These are phyloP conservation scores for Macroteleia sp. DNA, from an alignment of 2,888 invertebrate genomes.

Conservation along the genomic window DNA sequence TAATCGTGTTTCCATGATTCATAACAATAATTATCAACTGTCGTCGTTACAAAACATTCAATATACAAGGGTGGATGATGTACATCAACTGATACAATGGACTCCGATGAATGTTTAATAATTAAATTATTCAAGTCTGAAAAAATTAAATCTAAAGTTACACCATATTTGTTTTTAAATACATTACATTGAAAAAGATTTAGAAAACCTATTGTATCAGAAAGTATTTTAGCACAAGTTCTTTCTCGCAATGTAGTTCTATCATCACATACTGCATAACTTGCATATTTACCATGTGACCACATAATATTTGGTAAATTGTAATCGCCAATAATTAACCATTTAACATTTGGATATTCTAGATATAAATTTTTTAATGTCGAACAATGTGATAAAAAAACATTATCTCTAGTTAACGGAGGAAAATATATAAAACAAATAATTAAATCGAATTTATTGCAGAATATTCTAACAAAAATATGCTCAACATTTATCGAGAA, in stretches of 20 bases:
- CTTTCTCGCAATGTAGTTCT: background rate
- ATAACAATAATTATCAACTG: background rate
- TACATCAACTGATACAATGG: background rate
- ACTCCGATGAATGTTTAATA: background rate
- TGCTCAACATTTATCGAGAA: background rate
- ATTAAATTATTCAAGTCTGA: background rate
- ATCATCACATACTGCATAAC: background rate
- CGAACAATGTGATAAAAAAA: background rate
- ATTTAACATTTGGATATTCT: background rate
- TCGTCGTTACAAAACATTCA: background rate
- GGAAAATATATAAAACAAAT: background rate
- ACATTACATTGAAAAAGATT: conserved; percentile 9
- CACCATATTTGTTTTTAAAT: background rate
- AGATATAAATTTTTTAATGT: background rate
- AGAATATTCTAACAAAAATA: background rate
- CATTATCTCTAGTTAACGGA: background rate
- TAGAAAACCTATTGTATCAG: conserved; percentile 1
- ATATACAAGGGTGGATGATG: background rate
- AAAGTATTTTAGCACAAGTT: background rate
- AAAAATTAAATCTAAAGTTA: background rate
- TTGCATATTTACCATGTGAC: background rate
- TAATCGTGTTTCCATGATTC: background rate
- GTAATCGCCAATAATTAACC: background rate
- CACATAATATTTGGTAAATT: background rate
- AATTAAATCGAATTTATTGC: background rate